Conservation (phyloP, 2,113 vertebrate genomes). For the Mellivora capensis region DNA sequence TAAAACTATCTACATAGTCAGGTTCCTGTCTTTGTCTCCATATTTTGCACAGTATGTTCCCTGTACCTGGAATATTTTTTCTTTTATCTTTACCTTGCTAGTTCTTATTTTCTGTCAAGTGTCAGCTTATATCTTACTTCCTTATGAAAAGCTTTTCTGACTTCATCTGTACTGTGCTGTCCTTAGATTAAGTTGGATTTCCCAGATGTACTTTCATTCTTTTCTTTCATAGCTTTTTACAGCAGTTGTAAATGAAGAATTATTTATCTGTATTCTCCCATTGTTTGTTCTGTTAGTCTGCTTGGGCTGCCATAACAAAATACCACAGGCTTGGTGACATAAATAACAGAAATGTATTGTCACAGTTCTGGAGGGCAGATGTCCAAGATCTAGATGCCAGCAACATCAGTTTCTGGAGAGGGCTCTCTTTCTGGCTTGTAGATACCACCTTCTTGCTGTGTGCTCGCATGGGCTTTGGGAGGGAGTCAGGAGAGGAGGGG, state of each 20-base stretch:
- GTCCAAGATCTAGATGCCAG: neutral
- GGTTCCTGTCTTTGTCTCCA: neutral
- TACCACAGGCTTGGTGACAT: neutral
- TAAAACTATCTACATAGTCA: neutral
- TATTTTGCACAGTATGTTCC: neutral
- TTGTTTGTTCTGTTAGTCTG: neutral
- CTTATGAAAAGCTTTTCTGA: constrained; percentile 22
- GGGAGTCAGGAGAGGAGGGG: neutral
- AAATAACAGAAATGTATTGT: neutral
- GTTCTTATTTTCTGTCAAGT: neutral
- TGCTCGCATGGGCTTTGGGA: neutral
- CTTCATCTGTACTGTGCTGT: neutral
- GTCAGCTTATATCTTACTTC: neutral
- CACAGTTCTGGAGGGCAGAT: neutral
- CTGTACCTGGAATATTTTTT: neutral
- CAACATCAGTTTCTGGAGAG: neutral
- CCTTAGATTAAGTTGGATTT: neutral
- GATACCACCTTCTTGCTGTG: neutral
- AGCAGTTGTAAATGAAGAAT: constrained; percentile 23
- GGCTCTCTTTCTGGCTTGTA: neutral
- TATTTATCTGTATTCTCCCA: neutral
- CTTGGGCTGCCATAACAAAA: neutral
- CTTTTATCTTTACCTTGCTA: neutral
- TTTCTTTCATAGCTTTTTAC: neutral
- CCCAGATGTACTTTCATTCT: neutral